Conservation (phyloP, 2,888 invertebrate species). For the Nemotelus pantherinus region DNA sequence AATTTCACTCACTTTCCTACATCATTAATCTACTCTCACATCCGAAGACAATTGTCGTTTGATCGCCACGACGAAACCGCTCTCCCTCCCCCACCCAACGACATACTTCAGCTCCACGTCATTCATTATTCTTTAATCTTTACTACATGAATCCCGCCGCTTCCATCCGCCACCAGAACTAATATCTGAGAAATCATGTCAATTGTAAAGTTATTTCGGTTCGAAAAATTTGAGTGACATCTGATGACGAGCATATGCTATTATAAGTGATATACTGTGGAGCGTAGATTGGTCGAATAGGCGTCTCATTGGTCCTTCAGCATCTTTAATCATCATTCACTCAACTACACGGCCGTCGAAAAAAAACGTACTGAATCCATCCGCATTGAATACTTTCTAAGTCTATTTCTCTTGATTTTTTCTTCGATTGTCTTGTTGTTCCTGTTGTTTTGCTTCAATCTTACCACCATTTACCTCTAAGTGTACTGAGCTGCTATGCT, state of each 20-base stretch:
- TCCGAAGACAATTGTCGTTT: not conserved
- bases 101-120: not conserved
- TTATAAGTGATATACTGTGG: constrained; percentile 29
- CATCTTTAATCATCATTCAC: constrained; percentile 32
- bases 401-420: too few relatives aligned
- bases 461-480: not conserved
- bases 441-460: not conserved
- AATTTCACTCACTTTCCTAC: constrained; percentile 14
- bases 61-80: not conserved
- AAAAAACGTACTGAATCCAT: not conserved
- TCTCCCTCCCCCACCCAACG: not conserved
- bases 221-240: constrained; percentile 49
- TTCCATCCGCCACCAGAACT: not conserved
- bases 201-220: constrained; percentile 50
- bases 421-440: not conserved
- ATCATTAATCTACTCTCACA: constrained; percentile 15
- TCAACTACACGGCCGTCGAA: not conserved
- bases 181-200: constrained; percentile 37
- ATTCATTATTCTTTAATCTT: not conserved
- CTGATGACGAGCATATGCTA: constrained; percentile 50
- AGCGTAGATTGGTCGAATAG: constrained; percentile 39
- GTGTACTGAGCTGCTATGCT: not conserved
- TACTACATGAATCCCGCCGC: not conserved
- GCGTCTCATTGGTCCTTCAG: constrained; percentile 35
- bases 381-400: too few relatives aligned